Evolutionary conservation across 2,113 vertebrate species (phyloP).

Genomic region (Tetraodon nigroviridis): DNA sequence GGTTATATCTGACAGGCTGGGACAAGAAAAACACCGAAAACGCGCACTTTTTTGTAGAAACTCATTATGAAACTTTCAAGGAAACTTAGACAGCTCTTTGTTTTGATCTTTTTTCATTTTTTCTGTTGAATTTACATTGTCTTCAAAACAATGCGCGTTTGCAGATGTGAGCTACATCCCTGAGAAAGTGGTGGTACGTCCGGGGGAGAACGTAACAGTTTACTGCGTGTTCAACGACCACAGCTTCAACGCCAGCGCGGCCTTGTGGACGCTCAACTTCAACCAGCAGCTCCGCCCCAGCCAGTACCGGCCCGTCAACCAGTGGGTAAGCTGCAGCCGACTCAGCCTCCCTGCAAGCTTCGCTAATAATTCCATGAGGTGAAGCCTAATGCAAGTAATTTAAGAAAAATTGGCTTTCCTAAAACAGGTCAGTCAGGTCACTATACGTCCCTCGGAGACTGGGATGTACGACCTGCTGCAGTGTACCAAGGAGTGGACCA

Average conservation of each 20-base stretch:
- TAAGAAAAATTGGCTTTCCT: background rate
- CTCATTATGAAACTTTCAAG: too few relatives aligned
- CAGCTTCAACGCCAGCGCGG: slow-evolving; percentile 65
- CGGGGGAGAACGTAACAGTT: slow-evolving; percentile 80
- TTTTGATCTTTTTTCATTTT: slow-evolving; percentile 14
- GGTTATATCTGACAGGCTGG: background rate
- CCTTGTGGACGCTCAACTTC: slow-evolving; percentile 84
- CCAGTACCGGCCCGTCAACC: slow-evolving; percentile 75
- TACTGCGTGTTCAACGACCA: slow-evolving; percentile 80
- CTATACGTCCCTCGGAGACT: slow-evolving; percentile 71
- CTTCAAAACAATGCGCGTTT: background rate
- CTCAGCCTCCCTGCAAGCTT: background rate
- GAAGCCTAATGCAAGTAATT: background rate
- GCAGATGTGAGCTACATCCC: slow-evolving; percentile 86
- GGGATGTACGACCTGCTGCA: slow-evolving; percentile 80
- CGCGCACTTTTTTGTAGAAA: background rate
- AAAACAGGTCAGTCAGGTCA: slow-evolving; percentile 61
- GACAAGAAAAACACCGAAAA: too few relatives aligned
- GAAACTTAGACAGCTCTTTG: background rate
- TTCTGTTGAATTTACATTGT: background rate
- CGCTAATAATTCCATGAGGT: background rate
- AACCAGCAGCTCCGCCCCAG: slow-evolving; percentile 69
- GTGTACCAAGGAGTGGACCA: slow-evolving; percentile 78
- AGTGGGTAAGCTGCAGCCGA: slow-evolving; percentile 58
- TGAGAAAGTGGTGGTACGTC: slow-evolving; percentile 72